Conservation (phyloP, 2,113 vertebrate species). For the Promerops cafer region DNA sequence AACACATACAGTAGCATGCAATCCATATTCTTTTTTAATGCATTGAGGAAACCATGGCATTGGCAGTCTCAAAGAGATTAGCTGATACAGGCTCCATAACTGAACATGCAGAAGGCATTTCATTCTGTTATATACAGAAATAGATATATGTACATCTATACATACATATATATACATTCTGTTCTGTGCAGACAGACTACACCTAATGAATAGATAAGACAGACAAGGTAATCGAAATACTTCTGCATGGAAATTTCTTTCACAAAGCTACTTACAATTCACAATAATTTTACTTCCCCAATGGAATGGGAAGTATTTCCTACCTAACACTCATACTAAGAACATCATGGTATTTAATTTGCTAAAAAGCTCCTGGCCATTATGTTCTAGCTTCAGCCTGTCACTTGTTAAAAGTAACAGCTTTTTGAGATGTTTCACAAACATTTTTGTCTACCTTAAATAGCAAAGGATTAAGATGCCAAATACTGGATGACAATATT, state of each 20-base stretch:
- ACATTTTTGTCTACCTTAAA: neutral
- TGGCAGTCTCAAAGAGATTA: neutral
- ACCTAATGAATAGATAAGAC: neutral
- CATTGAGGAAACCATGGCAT: neutral
- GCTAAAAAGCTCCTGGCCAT: neutral
- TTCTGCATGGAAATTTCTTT: neutral
- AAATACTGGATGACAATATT: neutral
- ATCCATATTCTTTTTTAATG: neutral
- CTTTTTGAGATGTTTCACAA: neutral
- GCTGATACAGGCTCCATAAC: neutral
- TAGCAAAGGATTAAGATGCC: neutral
- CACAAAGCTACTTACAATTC: neutral
- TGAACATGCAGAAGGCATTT: neutral
- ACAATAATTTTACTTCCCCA: neutral
- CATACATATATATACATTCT: neutral
- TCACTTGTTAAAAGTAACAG: neutral
- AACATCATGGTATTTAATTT: neutral
- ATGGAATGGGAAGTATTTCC: neutral
- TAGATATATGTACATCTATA: neutral
- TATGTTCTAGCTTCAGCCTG: neutral
- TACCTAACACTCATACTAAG: neutral
- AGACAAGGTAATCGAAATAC: neutral
- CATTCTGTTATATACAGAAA: neutral
- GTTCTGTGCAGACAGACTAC: neutral
- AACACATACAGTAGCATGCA: neutral